Conservation (phyloP, 2,113 vertebrate species). For the Conger conger region DNA sequence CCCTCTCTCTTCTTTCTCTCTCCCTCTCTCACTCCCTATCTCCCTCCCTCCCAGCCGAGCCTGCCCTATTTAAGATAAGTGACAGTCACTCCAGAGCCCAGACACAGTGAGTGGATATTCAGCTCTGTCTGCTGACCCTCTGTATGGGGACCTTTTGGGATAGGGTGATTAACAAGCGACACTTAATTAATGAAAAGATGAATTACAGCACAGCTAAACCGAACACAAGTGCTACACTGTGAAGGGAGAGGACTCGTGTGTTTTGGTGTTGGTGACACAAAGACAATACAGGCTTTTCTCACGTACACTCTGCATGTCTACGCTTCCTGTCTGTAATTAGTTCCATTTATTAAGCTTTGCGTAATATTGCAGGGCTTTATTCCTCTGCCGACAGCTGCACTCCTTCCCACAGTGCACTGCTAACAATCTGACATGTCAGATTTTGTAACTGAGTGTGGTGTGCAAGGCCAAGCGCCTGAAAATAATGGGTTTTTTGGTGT, state of each 20-base stretch:
- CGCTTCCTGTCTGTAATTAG: conserved; percentile 45
- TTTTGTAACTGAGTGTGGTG: conserved; percentile 21
- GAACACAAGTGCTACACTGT: conserved; percentile 23
- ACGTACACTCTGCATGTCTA: conserved; percentile 38
- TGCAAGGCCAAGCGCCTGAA: neutral
- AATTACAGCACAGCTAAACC: conserved; percentile 31
- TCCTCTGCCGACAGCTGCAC: conserved; percentile 31
- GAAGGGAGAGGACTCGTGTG: conserved; percentile 26
- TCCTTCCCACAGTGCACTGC: conserved; percentile 15
- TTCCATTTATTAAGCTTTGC: conserved; percentile 32
- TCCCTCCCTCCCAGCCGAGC: conserved; percentile 17
- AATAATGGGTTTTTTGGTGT: neutral
- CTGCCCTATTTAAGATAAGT: conserved; percentile 33
- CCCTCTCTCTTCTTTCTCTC: too few relatives aligned
- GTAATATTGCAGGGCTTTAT: conserved; percentile 1
- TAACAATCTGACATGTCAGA: conserved; percentile 26
- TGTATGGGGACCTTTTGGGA: conserved; percentile 37
- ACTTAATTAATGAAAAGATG: conserved; percentile 42
- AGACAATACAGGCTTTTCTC: conserved; percentile 6
- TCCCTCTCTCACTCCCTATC: conserved; percentile 45
- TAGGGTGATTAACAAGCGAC: conserved; percentile 35
- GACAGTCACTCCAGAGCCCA: conserved; percentile 32
- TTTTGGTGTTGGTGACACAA: conserved; percentile 5
- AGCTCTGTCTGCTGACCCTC: conserved; percentile 38
- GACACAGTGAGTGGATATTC: conserved; percentile 26